A percentile compares a stretch with the other conserved stretches of the same genome.
These are phyloP conservation scores for Crossocerus cetratus DNA, from an alignment of 2,888 invertebrate species.

Conservation along the genomic window DNA sequence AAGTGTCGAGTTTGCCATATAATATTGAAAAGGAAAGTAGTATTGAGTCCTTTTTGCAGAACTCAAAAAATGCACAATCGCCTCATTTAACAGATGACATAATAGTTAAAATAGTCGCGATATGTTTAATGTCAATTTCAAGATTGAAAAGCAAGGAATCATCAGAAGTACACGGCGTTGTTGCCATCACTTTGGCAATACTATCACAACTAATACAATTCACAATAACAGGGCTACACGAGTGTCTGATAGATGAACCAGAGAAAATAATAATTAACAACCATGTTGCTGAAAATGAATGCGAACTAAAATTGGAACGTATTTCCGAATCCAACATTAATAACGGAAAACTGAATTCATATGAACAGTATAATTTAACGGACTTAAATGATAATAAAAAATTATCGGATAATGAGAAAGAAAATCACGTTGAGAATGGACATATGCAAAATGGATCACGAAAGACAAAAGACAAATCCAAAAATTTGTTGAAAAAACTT, in stretches of 20 bases:
- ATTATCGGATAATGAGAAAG: constrained; percentile 15
- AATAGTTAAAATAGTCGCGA: constrained; percentile 89
- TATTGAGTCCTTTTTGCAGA: constrained; percentile 65
- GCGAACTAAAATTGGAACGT: neutral
- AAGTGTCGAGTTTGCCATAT: constrained; percentile 44
- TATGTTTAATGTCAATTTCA: constrained; percentile 88
- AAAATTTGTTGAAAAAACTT: constrained; percentile 69
- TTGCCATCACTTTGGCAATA: constrained; percentile 91
- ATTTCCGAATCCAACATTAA: constrained; percentile 20
- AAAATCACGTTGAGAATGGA: constrained; percentile 40
- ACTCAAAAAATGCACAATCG: constrained; percentile 62
- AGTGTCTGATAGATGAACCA: constrained; percentile 71
- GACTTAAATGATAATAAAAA: constrained; percentile 30
- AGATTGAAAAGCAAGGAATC: constrained; percentile 86
- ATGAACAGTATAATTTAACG: constrained; percentile 19
- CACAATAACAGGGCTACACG: constrained; percentile 69
- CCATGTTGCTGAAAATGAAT: neutral
- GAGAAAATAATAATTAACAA: constrained; percentile 54
- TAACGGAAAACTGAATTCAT: constrained; percentile 1
- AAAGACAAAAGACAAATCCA: constrained; percentile 61
- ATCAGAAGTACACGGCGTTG: constrained; percentile 88
- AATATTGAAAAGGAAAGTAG: constrained; percentile 58
- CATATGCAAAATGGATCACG: constrained; percentile 33
- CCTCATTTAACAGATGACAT: constrained; percentile 78
- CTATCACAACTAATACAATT: constrained; percentile 84